These are phyloP conservation scores for Allolobophora icterica DNA, from an alignment of 2,888 invertebrate genomes.

Conservation along the genomic window DNA sequence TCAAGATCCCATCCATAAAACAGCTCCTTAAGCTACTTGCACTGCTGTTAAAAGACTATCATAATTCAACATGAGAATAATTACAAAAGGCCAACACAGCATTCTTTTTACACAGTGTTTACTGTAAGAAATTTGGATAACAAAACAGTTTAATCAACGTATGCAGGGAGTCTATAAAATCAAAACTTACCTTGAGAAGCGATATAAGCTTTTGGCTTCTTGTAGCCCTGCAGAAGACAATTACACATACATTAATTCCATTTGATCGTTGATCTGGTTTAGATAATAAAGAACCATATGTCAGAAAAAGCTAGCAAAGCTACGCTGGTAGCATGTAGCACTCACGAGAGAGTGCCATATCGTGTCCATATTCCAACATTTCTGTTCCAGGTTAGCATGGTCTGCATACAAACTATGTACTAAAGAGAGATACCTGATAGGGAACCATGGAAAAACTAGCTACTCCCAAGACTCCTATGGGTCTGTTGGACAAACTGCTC, in stretches of 20 bases:
- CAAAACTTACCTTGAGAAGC: constrained; percentile 67
- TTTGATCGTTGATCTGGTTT: not conserved
- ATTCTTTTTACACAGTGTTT: not conserved
- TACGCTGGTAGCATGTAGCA: not conserved
- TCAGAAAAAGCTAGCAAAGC: not conserved
- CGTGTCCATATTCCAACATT: not conserved
- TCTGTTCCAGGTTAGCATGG: too few species aligned
- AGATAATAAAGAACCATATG: not conserved
- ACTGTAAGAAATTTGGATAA: not conserved
- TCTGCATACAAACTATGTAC: not conserved
- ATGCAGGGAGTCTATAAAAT: not conserved
- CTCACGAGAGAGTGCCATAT: not conserved
- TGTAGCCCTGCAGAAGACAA: constrained; percentile 65
- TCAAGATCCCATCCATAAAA: not conserved
- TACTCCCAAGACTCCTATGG: too few species aligned
- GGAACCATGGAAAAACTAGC: too few species aligned
- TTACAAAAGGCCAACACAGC: not conserved
- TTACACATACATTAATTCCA: not conserved
- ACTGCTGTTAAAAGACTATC: too few species aligned
- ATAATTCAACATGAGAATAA: not conserved
- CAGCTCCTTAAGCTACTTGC: too few species aligned
- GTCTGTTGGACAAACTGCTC: too few species aligned
- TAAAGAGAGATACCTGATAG: too few species aligned
- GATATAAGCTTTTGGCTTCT: constrained; percentile 65
- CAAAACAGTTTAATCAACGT: not conserved